These are phyloP conservation scores for Rhynchophorus ferrugineus DNA, from an alignment of 1,140 invertebrate genomes.

Conservation along the genomic window DNA sequence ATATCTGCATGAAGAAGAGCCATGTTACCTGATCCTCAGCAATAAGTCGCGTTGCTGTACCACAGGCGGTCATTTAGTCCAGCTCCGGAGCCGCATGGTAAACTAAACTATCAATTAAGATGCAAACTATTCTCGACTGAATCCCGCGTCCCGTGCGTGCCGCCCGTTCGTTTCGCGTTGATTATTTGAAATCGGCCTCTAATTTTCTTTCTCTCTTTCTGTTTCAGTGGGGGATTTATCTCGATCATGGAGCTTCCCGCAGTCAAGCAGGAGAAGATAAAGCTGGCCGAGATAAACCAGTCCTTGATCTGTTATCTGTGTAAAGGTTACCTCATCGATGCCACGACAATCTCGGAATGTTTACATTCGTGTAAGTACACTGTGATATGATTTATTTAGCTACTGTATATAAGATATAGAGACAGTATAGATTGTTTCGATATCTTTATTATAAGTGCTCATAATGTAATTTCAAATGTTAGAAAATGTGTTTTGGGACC, in stretches of 20 bases:
- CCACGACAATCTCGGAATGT: conserved; percentile 78
- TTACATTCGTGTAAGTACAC: conserved; percentile 69
- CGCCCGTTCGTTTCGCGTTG: too few species aligned
- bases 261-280: conserved; percentile 32
- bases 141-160: neutral
- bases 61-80: neutral
- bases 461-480: too few species aligned
- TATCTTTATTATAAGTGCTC: too few species aligned
- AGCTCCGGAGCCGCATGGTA: neutral
- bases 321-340: conserved; percentile 74
- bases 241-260: conserved; percentile 26
- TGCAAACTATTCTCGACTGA: neutral
- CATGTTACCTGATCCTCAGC: neutral
- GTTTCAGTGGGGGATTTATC: conserved; percentile 17
- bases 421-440: too few species aligned
- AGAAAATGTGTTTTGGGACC: too few species aligned
- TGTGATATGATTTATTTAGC: too few species aligned
- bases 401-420: too few species aligned
- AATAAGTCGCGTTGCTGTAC: neutral
- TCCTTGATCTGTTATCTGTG: conserved; percentile 71
- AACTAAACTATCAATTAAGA: neutral
- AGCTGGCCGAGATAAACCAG: conserved; percentile 61
- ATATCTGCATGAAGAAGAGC: neutral
- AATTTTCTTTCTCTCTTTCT: conserved; percentile 3
- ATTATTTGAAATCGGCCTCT: too few species aligned